Conservation (phyloP, 2,113 vertebrate genomes). For the Actenoides lindsayi region DNA sequence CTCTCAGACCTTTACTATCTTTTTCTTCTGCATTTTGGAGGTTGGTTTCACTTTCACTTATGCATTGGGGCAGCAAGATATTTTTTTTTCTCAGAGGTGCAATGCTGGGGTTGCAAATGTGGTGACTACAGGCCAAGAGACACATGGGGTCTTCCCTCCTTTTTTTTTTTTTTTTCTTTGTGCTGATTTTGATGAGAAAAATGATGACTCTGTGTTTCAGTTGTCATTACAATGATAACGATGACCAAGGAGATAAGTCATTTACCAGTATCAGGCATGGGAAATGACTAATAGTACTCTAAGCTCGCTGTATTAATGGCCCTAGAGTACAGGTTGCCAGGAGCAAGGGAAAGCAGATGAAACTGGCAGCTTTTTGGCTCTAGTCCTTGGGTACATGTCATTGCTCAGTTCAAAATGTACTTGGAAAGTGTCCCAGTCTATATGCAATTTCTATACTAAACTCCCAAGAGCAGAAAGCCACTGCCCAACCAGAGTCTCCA, state of each 20-base stretch:
- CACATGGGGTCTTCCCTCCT: background rate
- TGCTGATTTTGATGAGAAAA: background rate
- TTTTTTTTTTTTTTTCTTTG: background rate
- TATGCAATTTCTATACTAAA: constrained; percentile 24
- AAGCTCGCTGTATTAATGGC: background rate
- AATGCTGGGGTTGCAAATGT: accelerated
- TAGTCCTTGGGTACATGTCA: constrained; percentile 22
- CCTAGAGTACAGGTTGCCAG: constrained; percentile 28
- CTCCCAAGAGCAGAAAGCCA: background rate
- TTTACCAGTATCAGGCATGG: background rate
- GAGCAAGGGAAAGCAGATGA: constrained; percentile 36
- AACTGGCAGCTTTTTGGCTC: constrained; percentile 35
- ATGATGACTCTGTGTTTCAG: background rate
- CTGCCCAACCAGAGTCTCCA: background rate
- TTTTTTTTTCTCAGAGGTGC: background rate
- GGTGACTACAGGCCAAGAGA: background rate
- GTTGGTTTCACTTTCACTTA: background rate
- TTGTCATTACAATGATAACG: background rate
- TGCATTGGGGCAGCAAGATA: accelerated
- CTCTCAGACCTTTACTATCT: background rate
- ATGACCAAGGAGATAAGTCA: background rate
- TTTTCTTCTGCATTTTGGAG: background rate
- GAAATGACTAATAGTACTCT: constrained; percentile 37
- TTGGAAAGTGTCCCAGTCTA: constrained; percentile 34
- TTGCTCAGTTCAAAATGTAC: constrained; percentile 56